Evolutionary conservation across 2,888 invertebrate species (phyloP).

Genomic region (Eutolmus rufibarbis): DNA sequence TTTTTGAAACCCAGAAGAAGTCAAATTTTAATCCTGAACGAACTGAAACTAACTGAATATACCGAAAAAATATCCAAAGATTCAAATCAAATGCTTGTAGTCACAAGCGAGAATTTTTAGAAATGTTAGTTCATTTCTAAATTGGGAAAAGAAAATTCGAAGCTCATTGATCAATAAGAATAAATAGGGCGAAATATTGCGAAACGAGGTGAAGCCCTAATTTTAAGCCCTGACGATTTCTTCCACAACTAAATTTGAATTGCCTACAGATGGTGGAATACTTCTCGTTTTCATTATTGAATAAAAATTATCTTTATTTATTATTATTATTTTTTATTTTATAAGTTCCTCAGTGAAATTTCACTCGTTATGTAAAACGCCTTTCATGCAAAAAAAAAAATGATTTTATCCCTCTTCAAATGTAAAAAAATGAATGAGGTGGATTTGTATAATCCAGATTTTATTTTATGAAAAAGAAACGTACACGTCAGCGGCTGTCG

Average conservation of each 20-base stretch:
- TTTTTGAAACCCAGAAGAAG: not conserved
- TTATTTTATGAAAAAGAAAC: not conserved
- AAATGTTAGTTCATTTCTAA: not conserved
- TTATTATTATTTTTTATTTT: too few species aligned
- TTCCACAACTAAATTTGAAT: not conserved
- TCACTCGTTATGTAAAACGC: not conserved
- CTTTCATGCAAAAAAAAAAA: not conserved
- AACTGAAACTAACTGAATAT: not conserved
- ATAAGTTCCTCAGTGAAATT: not conserved
- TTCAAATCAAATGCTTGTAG: constrained; percentile 5
- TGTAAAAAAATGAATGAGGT: not conserved
- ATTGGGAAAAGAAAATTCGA: not conserved
- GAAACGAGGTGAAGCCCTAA: not conserved
- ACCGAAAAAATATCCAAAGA: not conserved
- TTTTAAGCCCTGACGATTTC: not conserved
- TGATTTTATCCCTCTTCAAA: not conserved
- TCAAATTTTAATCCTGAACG: not conserved
- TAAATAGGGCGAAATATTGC: not conserved
- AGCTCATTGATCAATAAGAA: not conserved
- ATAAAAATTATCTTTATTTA: not conserved
- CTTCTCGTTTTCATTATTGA: not conserved
- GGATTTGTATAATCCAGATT: not conserved
- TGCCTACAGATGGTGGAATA: not conserved
- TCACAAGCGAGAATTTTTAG: not conserved
- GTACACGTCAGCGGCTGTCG: not conserved